Conservation (phyloP, 2,888 invertebrate species). For the Galeopsomyia nigrocyanea region DNA sequence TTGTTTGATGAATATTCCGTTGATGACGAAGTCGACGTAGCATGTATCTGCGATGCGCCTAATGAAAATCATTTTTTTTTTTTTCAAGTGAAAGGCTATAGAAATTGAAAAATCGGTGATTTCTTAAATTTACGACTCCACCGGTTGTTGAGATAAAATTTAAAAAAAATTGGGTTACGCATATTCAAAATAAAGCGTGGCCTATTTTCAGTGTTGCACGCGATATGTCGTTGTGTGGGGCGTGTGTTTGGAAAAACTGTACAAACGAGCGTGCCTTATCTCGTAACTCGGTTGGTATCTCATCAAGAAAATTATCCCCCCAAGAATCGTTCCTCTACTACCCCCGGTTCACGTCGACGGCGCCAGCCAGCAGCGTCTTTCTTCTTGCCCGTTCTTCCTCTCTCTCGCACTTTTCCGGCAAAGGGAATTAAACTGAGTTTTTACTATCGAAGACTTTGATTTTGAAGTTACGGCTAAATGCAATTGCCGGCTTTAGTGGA, state of each 20-base stretch:
- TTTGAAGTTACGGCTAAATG: constrained; percentile 32
- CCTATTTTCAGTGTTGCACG: constrained; percentile 1
- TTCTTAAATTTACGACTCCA: too few relatives aligned
- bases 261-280: constrained; percentile 21
- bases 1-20: too few relatives aligned
- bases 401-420: neutral
- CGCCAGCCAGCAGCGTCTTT: neutral
- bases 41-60: too few relatives aligned
- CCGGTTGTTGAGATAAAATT: too few relatives aligned
- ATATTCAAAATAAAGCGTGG: neutral
- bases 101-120: too few relatives aligned
- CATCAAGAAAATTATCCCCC: constrained; percentile 32
- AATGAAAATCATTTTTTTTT: too few relatives aligned
- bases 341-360: too few relatives aligned
- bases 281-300: constrained; percentile 24
- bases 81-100: too few relatives aligned
- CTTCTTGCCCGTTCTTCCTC: neutral
- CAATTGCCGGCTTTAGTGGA: constrained; percentile 59
- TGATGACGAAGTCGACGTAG: too few relatives aligned
- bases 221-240: neutral
- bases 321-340: neutral
- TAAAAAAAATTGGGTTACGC: too few relatives aligned
- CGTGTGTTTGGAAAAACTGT: neutral
- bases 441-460: constrained; percentile 32
- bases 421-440: constrained; percentile 5